phyloP scores from a whole-genome alignment of 2,113 vertebrate genomes.

The Copsychus sechellarum region DNA sequence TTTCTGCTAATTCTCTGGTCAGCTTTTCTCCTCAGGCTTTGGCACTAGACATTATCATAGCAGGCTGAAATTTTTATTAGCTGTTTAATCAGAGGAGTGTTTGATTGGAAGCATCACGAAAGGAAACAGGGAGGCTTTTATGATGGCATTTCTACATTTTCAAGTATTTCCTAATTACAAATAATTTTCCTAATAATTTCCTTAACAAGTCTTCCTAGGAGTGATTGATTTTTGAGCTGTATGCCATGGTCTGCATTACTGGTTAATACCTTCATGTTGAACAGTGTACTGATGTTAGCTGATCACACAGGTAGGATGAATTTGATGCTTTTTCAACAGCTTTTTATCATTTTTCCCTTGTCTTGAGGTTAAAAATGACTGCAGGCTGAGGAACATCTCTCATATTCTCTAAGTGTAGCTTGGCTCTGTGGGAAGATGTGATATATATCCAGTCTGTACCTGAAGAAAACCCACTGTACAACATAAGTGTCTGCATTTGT shows the following conservation, averaged over 20 bases:
- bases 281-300: not conserved
- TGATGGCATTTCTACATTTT: not conserved
- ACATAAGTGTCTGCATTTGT: not conserved
- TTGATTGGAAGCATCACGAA: not conserved
- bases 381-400: not conserved
- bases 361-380: conserved; percentile 42
- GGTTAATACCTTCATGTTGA: not conserved
- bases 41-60: not conserved
- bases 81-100: not conserved
- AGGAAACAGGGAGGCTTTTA: not conserved
- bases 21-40: not conserved
- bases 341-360: conserved; percentile 60
- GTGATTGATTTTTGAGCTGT: not conserved
- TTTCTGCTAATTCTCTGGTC: not conserved
- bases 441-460: not conserved
- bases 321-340: conserved; percentile 41
- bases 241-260: not conserved
- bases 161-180: not conserved
- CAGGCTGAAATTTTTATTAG: not conserved
- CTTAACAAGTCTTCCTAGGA: not conserved
- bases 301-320: not conserved
- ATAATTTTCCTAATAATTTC: not conserved
- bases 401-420: not conserved
- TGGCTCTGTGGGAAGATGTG: not conserved
- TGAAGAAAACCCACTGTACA: not conserved